Conservation (phyloP, 2,113 vertebrate species). For the Lepus europaeus region DNA sequence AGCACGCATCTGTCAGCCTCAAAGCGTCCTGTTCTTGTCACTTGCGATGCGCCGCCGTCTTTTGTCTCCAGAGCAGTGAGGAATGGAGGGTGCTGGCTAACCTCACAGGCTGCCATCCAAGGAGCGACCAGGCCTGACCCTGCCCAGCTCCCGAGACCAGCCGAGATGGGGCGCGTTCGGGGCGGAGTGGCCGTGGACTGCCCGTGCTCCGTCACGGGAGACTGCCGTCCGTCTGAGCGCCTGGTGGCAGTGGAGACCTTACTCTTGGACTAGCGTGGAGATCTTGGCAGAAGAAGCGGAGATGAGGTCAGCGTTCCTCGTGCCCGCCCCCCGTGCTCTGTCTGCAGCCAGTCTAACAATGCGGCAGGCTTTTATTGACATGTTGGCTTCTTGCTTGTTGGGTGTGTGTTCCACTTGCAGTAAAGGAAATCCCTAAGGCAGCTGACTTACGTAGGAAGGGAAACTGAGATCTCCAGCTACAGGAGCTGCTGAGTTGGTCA, state of each 20-base stretch:
- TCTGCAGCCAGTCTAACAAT: neutral
- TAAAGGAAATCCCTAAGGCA: neutral
- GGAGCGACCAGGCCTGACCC: no score
- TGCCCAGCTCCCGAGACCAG: no score
- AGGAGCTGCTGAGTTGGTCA: neutral
- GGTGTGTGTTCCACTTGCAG: neutral
- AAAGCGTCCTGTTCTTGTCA: neutral
- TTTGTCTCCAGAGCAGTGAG: neutral
- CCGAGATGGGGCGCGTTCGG: no score
- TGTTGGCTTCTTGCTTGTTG: conserved; percentile 52
- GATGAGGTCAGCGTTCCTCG: neutral
- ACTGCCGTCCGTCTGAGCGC: neutral
- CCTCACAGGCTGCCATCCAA: neutral
- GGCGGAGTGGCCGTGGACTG: no score
- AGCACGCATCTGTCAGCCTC: neutral
- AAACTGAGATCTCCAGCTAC: neutral
- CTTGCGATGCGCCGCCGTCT: neutral
- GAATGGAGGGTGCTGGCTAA: neutral
- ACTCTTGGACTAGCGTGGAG: neutral
- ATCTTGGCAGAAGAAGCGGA: neutral
- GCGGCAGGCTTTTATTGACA: neutral
- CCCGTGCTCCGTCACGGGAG: neutral
- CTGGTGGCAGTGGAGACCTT: neutral
- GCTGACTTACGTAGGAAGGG: neutral
- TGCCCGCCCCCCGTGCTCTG: neutral